Conservation (phyloP, 2,888 invertebrate species). For the Colostygia pectinataria region DNA sequence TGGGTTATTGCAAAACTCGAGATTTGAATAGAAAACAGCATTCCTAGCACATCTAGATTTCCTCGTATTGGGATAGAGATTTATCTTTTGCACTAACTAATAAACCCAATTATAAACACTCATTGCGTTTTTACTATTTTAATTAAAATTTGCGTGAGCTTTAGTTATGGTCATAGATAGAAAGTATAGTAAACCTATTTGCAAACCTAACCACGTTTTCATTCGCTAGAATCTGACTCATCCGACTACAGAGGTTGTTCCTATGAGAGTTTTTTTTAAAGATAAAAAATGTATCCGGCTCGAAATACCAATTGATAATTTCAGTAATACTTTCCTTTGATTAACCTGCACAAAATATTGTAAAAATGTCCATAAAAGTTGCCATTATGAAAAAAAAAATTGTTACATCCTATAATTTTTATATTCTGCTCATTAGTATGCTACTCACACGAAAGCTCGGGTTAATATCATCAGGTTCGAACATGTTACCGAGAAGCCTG, state of each 20-base stretch:
- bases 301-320: too few species aligned
- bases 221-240: too few species aligned
- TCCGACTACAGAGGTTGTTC: too few species aligned
- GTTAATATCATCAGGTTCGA: conserved; percentile 28
- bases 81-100: conserved; percentile 13
- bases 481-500: conserved; percentile 28
- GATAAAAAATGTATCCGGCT: too few species aligned
- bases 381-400: conserved; percentile 14
- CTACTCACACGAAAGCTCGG: conserved; percentile 15
- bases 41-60: conserved; percentile 25
- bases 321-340: too few species aligned
- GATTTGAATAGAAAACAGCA: conserved; percentile 15
- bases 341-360: too few species aligned
- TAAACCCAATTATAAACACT: conserved; percentile 5
- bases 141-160: too few species aligned
- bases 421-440: conserved; percentile 27
- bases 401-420: conserved; percentile 20
- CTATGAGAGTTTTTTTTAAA: too few species aligned
- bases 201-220: too few species aligned
- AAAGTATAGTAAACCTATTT: too few species aligned
- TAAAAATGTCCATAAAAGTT: conserved; percentile 12
- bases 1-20: conserved; percentile 4
- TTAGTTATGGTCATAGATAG: too few species aligned
- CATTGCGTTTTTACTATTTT: too few species aligned
- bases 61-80: conserved; percentile 13